Conservation (phyloP, 1,140 invertebrate genomes). For the Bicyclus anynana region DNA sequence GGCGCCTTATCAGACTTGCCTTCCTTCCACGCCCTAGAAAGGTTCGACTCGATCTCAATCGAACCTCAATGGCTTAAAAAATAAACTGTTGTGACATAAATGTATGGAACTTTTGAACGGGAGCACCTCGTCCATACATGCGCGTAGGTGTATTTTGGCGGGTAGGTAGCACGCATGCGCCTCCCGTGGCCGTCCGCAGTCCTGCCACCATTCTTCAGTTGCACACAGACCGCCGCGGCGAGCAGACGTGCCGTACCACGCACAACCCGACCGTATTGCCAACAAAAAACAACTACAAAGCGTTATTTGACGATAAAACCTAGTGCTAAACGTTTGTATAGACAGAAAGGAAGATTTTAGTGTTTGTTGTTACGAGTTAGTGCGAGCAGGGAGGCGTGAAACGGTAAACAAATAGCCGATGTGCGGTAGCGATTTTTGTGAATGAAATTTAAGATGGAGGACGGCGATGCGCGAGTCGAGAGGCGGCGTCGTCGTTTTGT, state of each 20-base stretch:
- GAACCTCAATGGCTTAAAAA: conserved; percentile 24
- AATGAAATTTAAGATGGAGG: conserved; percentile 75
- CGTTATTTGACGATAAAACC: conserved; percentile 29
- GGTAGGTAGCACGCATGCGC: conserved; percentile 59
- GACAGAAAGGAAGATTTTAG: conserved; percentile 19
- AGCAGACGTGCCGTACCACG: conserved; percentile 34
- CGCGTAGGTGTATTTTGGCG: conserved; percentile 72
- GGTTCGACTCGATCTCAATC: conserved; percentile 1
- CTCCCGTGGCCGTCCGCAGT: conserved; percentile 56
- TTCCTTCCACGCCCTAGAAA: neutral
- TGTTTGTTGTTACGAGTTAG: conserved; percentile 17
- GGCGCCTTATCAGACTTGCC: conserved; percentile 9
- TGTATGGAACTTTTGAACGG: conserved; percentile 56
- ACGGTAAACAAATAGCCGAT: conserved; percentile 66
- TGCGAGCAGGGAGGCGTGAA: conserved; percentile 41
- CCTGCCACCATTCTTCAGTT: conserved; percentile 73
- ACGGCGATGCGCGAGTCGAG: conserved; percentile 50
- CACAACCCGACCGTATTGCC: conserved; percentile 37
- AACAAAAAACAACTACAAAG: conserved; percentile 51
- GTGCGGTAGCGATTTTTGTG: conserved; percentile 70
- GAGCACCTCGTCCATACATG: conserved; percentile 59
- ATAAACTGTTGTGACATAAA: conserved; percentile 30
- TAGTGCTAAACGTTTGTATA: conserved; percentile 31
- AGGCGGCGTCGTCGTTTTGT: conserved; percentile 38
- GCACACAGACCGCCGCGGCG: conserved; percentile 39